A percentile compares a stretch with the other conserved stretches of the same genome.
Evolutionary conservation across 2,888 invertebrate species (phyloP).

Genomic region (Dicyrtomina minuta): DNA sequence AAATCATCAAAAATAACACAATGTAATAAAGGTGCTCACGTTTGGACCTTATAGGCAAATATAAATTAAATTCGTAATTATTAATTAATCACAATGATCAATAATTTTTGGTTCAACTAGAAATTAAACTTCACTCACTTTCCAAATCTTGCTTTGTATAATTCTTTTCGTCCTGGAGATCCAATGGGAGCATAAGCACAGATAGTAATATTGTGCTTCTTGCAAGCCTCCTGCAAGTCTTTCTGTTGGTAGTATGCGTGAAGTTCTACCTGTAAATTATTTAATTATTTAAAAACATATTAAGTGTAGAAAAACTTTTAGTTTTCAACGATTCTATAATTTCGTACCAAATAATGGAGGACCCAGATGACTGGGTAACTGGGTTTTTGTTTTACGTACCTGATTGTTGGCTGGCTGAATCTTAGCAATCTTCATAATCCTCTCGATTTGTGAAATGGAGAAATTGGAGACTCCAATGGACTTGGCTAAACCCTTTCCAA

Average conservation of each 20-base stretch:
- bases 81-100: too few species aligned
- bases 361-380: too few species aligned
- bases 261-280: conserved; percentile 51
- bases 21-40: too few species aligned
- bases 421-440: conserved; percentile 64
- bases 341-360: background rate
- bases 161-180: conserved; percentile 39
- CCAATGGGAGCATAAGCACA: conserved; percentile 50
- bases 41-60: too few species aligned
- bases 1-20: too few species aligned
- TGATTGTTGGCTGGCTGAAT: conserved; percentile 66
- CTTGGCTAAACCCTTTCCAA: conserved; percentile 68
- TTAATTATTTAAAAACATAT: background rate
- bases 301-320: background rate
- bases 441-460: conserved; percentile 70
- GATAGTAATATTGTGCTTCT: conserved; percentile 41
- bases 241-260: conserved; percentile 46
- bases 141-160: too few species aligned
- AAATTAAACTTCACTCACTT: too few species aligned
- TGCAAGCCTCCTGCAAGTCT: conserved; percentile 34
- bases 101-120: too few species aligned
- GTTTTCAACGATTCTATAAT: too few species aligned
- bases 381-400: conserved; percentile 34
- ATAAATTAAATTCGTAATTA: too few species aligned
- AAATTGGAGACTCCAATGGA: conserved; percentile 85